A percentile compares a stretch with the other conserved stretches of the same genome.
These are phyloP conservation scores for Dastarcus helophoroides DNA, from an alignment of 2,888 invertebrate genomes.

Conservation along the genomic window DNA sequence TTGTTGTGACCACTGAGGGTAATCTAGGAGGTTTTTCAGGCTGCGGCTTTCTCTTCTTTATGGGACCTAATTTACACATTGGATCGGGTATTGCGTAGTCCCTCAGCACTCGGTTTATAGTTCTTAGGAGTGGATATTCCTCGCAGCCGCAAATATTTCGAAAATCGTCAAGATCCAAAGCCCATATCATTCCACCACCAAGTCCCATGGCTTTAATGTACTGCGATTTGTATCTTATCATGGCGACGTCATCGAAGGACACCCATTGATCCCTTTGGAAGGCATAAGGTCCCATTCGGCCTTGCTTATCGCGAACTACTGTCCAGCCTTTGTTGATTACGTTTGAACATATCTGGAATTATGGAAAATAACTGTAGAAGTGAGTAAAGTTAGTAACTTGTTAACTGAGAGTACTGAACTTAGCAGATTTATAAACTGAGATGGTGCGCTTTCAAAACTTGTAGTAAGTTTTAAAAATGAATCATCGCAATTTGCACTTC, in stretches of 20 bases:
- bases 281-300: constrained; percentile 82
- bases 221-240: constrained; percentile 73
- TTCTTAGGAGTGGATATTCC: constrained; percentile 64
- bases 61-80: constrained; percentile 46
- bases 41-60: too few relatives aligned
- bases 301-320: constrained; percentile 60
- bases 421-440: too few relatives aligned
- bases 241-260: constrained; percentile 78
- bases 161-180: constrained; percentile 79
- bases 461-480: too few relatives aligned
- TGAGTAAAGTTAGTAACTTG: too few relatives aligned
- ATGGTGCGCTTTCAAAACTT: too few relatives aligned
- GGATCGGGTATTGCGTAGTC: constrained; percentile 55
- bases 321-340: constrained; percentile 65
- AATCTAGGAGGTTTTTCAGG: too few relatives aligned
- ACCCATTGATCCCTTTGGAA: constrained; percentile 82
- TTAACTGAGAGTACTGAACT: too few relatives aligned
- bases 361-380: constrained; percentile 4
- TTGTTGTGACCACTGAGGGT: too few relatives aligned
- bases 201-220: constrained; percentile 68
- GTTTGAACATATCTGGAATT: constrained; percentile 66
- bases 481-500: too few relatives aligned
- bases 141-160: constrained; percentile 72
- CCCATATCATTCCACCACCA: constrained; percentile 85
- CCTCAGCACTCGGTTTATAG: constrained; percentile 69